Evolutionary conservation across 1,140 invertebrate species (phyloP).

Genomic region (Platyscapa corneri): DNA sequence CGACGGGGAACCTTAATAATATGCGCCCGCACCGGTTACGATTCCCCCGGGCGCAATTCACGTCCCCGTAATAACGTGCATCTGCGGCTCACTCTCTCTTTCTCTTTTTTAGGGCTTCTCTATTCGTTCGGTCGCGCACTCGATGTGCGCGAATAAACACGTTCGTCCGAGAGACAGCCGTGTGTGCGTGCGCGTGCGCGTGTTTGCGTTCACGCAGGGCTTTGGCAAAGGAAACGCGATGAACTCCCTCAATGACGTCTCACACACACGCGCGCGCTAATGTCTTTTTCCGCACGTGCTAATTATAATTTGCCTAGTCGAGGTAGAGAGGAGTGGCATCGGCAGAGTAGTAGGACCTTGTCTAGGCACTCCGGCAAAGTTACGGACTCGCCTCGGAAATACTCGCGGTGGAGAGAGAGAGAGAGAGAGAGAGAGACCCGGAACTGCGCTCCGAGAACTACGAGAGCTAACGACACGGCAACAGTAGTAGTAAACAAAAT

Average conservation of each 20-base stretch:
- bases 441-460: constrained; percentile 19
- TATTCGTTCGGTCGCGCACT: neutral
- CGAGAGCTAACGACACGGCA: neutral
- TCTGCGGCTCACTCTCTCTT: neutral
- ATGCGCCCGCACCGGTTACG: neutral
- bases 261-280: neutral
- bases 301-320: constrained; percentile 59
- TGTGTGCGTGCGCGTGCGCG: too few species aligned
- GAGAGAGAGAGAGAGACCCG: constrained; percentile 1
- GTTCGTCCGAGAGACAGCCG: neutral
- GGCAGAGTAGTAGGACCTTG: neutral
- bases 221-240: too few species aligned
- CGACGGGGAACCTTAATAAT: neutral
- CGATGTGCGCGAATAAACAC: neutral
- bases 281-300: constrained; percentile 47
- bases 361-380: neutral
- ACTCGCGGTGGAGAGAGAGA: neutral
- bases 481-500: neutral
- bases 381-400: constrained; percentile 24
- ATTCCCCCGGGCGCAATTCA: constrained; percentile 6
- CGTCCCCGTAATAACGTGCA: neutral
- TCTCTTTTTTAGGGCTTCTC: neutral
- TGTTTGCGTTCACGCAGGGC: too few species aligned
- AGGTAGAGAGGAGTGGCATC: constrained; percentile 39
- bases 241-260: too few species aligned